Conservation (phyloP, 92 coral and sea anemone species). For the Heteractis magnifica region DNA sequence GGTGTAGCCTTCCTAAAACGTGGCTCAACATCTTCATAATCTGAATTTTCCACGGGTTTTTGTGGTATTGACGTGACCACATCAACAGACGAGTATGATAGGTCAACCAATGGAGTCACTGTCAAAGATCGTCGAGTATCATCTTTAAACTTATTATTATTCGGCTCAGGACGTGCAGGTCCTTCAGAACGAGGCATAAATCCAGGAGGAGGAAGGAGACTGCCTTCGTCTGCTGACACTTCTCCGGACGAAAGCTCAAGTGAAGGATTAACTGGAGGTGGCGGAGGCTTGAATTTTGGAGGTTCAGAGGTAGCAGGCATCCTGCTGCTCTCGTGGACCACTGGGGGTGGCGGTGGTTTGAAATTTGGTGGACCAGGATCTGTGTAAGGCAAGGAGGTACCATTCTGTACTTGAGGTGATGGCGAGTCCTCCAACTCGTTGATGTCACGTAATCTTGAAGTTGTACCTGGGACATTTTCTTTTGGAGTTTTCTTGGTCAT, state of each 20-base stretch:
- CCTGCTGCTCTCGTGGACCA: not conserved
- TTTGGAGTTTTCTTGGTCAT: too few relatives aligned
- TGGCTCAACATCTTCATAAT: slow-evolving; percentile 41
- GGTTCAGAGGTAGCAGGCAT: not conserved
- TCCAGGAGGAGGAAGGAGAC: slow-evolving; percentile 12
- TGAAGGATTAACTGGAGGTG: too few relatives aligned
- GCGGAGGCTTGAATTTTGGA: not conserved
- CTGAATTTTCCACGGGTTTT: slow-evolving; percentile 13
- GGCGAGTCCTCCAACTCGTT: not conserved
- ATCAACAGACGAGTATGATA: slow-evolving; percentile 39
- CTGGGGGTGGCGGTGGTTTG: slow-evolving; percentile 2
- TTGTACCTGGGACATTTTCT: too few relatives aligned
- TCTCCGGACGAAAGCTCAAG: not conserved
- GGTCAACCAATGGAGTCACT: not conserved
- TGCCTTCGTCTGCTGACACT: not conserved
- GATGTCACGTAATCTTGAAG: too few relatives aligned
- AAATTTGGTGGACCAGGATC: slow-evolving; percentile 1
- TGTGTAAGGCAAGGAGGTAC: not conserved
- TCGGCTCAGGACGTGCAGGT: not conserved
- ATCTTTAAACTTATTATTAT: not conserved
- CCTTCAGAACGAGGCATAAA: not conserved
- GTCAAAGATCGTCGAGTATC: not conserved
- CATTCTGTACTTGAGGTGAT: not conserved
- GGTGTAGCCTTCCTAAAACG: not conserved
- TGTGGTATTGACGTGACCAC: slow-evolving; percentile 16